Evolutionary conservation across 1,140 invertebrate genomes (phyloP).

Genomic region (Apis dorsata): DNA sequence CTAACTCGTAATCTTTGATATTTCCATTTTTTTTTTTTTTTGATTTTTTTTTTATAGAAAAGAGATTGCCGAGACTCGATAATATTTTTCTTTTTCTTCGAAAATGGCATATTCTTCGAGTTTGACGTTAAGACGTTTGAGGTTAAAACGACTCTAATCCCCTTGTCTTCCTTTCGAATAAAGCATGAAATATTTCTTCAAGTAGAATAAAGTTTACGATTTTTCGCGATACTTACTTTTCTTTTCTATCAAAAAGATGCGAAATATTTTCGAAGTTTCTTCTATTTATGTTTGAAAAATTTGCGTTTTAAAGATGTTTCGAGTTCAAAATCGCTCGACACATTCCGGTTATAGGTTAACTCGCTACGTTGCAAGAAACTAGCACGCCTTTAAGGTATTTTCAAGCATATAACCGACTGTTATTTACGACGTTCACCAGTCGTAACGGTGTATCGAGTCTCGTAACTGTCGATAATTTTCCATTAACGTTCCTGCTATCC

Average conservation of each 20-base stretch:
- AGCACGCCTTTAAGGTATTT: neutral
- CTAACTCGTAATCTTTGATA: neutral
- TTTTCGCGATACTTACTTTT: too few relatives aligned
- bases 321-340: neutral
- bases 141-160: too few relatives aligned
- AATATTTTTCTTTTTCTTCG: neutral
- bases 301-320: neutral
- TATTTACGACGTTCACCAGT: conserved; percentile 20
- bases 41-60: too few relatives aligned
- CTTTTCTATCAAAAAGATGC: too few relatives aligned
- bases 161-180: too few relatives aligned
- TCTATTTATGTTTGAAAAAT: too few relatives aligned
- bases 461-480: conserved; percentile 42
- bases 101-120: neutral
- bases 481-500: conserved; percentile 37
- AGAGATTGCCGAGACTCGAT: too few relatives aligned
- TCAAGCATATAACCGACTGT: conserved; percentile 3
- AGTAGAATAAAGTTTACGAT: too few relatives aligned
- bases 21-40: neutral
- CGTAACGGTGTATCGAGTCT: conserved; percentile 40
- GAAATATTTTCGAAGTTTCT: neutral
- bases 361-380: neutral
- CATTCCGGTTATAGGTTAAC: neutral
- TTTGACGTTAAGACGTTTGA: too few relatives aligned
- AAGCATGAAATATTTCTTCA: too few relatives aligned